Base-by-base conservation (phyloP, 2,888 invertebrate species). In the Standfussiana lucernea region DNA sequence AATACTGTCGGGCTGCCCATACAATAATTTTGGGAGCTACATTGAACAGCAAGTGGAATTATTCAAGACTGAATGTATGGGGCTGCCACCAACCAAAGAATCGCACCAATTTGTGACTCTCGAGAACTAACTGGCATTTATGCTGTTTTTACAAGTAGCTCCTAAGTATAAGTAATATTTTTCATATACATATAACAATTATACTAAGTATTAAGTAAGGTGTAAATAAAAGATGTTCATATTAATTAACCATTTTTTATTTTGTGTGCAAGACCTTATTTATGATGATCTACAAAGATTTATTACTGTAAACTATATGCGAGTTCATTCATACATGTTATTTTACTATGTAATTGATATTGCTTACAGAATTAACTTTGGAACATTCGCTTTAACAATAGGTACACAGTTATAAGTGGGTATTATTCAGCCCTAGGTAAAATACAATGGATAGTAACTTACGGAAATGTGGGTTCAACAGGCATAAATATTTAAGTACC, bases 21-120 rank as follows among this genome's bases (percentile, higher is more conserved):
- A 97, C 80, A 93, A 93, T 77, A 93, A 95, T 82, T 96, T 97
- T 88, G 96, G 97, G 88, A 91, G 91, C n/a, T 96, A 96, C 80
- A 95, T 97, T 83, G 94, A 95, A 86, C 94, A 96, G 72, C 96
- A 97, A 92, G 94, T 96, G 4, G 95, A 96, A 85, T 92, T 96
- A 83, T 97, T 97, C 83, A 96, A 96, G 90, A 95, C 91, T 85
- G 97, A 97, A 86, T 97, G 96, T 83, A 93, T 94, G 89, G 95
- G 94, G 56, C 56, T 91, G 56, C 82, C 86, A 65, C 75, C 90
- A 61, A 93, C 83, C 72, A 93, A 88, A 71, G 83, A 79, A 77
- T 79, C 78, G n/a, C 94, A 93, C 86, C 93, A 93, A 86, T 88
- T 93, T 81, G 87, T 94, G 24, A 93, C 89, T 84, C 85, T 95